phyloP scores from a whole-genome alignment of 2,113 vertebrate genomes.

The Notarius lentiginosus region DNA sequence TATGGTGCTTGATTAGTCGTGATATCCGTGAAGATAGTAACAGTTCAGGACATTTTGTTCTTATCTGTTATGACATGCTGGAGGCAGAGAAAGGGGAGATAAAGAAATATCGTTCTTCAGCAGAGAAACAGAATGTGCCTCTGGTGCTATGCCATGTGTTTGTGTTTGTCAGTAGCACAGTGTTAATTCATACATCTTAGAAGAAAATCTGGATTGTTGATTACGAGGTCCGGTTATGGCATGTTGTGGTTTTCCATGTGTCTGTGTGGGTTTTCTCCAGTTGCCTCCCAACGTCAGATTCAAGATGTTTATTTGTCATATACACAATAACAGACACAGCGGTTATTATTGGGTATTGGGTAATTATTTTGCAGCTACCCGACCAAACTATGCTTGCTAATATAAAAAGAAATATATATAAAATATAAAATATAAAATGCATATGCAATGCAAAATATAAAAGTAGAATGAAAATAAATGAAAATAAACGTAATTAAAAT shows the following conservation, averaged over 20 bases:
- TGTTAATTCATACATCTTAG: not conserved
- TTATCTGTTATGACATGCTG: conserved; percentile 17
- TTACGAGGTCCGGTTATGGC: not conserved
- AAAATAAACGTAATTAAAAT: no score
- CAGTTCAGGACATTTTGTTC: conserved; percentile 33
- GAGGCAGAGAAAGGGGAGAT: not conserved
- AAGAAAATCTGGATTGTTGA: not conserved
- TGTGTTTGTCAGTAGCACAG: not conserved
- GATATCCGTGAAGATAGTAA: conserved; percentile 26
- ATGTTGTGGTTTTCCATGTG: not conserved
- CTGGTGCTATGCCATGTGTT: conserved; percentile 17
- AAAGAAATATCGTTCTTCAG: not conserved
- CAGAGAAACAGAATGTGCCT: conserved; percentile 8
- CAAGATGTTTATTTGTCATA: no score
- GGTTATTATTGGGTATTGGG: no score
- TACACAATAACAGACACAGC: no score
- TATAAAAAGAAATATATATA: no score
- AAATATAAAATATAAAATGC: no score
- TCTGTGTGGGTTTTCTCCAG: not conserved
- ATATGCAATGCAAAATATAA: no score
- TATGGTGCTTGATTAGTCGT: conserved; percentile 52
- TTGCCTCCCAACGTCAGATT: not conserved
- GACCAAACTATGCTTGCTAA: no score
- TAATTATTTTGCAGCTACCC: no score
- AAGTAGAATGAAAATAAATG: no score